These are phyloP conservation scores for Trileptium ribeirensis DNA, from an alignment of 2,888 invertebrate species.

Conservation along the genomic window DNA sequence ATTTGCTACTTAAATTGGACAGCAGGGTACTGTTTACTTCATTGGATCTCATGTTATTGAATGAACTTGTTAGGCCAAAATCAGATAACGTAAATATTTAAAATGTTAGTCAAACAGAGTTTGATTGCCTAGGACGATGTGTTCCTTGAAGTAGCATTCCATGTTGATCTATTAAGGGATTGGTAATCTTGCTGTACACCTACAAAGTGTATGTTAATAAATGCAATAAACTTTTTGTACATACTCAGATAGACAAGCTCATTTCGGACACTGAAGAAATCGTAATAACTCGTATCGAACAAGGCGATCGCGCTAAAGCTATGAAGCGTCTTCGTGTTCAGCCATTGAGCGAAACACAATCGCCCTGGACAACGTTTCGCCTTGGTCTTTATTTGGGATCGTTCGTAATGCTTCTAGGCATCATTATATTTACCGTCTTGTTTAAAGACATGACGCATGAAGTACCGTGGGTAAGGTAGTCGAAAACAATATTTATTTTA, in stretches of 20 bases:
- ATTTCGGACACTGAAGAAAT: neutral
- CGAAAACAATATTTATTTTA: too few relatives aligned
- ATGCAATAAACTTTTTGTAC: slow-evolving; percentile 55
- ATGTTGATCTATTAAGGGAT: too few relatives aligned
- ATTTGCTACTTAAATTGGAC: too few relatives aligned
- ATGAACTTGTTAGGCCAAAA: too few relatives aligned
- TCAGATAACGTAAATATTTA: too few relatives aligned
- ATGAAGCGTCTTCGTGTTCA: slow-evolving; percentile 97
- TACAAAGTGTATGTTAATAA: too few relatives aligned
- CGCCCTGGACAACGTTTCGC: slow-evolving; percentile 84
- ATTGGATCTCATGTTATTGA: too few relatives aligned
- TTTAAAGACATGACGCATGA: neutral
- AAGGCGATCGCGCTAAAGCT: slow-evolving; percentile 64
- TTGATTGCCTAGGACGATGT: too few relatives aligned
- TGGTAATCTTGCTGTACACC: too few relatives aligned
- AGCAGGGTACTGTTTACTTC: too few relatives aligned
- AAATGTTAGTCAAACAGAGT: too few relatives aligned
- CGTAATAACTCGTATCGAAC: neutral
- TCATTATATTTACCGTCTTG: slow-evolving; percentile 69
- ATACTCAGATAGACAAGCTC: slow-evolving; percentile 69
- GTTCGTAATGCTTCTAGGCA: slow-evolving; percentile 76
- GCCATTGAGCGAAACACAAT: slow-evolving; percentile 89
- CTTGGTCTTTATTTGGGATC: slow-evolving; percentile 85
- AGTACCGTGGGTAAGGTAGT: neutral
- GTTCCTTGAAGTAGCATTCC: too few relatives aligned